A percentile compares a stretch with the other conserved stretches of the same genome.
phyloP scores from a whole-genome alignment of 2,888 invertebrate genomes.

The Heliconius erato region DNA sequence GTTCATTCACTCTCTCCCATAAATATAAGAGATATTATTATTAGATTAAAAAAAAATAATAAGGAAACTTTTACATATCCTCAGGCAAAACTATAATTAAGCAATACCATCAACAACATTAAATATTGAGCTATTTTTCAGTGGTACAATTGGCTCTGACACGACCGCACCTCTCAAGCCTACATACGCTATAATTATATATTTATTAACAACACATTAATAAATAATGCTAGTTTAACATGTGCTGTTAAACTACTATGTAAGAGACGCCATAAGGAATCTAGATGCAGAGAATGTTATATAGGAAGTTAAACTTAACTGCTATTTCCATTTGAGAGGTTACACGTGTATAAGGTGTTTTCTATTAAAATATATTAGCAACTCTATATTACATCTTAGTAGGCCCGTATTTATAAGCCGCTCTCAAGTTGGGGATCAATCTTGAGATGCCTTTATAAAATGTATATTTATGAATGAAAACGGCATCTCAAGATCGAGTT shows the following conservation, averaged over 20 bases:
- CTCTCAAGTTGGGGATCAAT: too few relatives aligned
- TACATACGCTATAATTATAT: slow-evolving; percentile 39
- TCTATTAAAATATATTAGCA: not conserved
- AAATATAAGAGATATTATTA: not conserved
- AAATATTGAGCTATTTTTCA: not conserved
- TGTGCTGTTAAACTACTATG: too few relatives aligned
- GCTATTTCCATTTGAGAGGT: slow-evolving; percentile 1
- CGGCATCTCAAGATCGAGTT: too few relatives aligned
- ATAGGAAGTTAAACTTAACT: slow-evolving; percentile 16
- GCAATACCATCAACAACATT: not conserved
- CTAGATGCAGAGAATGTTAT: slow-evolving; percentile 8
- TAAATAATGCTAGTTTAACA: slow-evolving; percentile 35
- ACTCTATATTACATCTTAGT: not conserved
- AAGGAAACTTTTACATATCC: not conserved
- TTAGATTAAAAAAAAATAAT: not conserved
- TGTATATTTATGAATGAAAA: too few relatives aligned
- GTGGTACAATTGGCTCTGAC: slow-evolving; percentile 14
- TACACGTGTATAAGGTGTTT: not conserved
- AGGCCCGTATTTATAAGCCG: too few relatives aligned
- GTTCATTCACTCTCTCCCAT: not conserved
- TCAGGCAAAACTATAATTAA: not conserved
- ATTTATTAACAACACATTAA: slow-evolving; percentile 31
- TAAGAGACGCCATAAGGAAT: slow-evolving; percentile 32
- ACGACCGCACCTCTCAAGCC: slow-evolving; percentile 39
- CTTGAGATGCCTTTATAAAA: too few relatives aligned